Evolutionary conservation across 2,888 invertebrate genomes (phyloP), one percentile per base, ranked within the genome.

Genomic region (Archips xylosteana): DNA sequence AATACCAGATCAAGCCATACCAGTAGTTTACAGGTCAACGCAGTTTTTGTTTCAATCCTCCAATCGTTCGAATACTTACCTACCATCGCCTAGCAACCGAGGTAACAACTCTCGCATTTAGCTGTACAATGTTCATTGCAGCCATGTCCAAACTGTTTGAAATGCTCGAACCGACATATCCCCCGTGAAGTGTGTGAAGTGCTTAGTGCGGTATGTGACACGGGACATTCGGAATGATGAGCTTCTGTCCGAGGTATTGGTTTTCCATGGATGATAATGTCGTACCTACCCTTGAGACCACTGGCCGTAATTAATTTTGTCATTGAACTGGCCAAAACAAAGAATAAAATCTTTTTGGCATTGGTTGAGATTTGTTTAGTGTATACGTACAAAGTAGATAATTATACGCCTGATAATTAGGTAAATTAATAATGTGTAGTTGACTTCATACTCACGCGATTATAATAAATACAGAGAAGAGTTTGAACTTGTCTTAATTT

Each of bases 1-100:
- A 51, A 8, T n/a, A 3, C 3, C 10, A 1, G 12, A 45, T 12
- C 12, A 45, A 5, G 6, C 39, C 39, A 49, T n/a, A 49, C 49
- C n/a, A 49, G 34, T 49, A 49, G 34, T 49, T 13, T 49, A 57
- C 54, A 60, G 67, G 47, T 13, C 42, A 32, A 32, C 66, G 59
- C 34, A 42, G 42, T 15, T 13, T 47, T 65, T n/a, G 13, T 49
- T 70, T 59, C 45, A 47, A 68, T 66, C 57, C 42, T 70, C 42
- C 36, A 47, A 68, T 66, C 57, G 49, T 8, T 71, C 23, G 45
- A 51, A 71, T 64, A 73, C 23, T 1, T 23, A 23, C 23, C 23
- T 23, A 23, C 60, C 67, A 90, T 91, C 85, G 84, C 91, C 77
- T 82, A 80, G 91, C 88, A 86, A 92, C 92, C 62, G 61, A 67